Conservation (phyloP, 2,888 invertebrate species). For the Drosophila glabriapex region DNA sequence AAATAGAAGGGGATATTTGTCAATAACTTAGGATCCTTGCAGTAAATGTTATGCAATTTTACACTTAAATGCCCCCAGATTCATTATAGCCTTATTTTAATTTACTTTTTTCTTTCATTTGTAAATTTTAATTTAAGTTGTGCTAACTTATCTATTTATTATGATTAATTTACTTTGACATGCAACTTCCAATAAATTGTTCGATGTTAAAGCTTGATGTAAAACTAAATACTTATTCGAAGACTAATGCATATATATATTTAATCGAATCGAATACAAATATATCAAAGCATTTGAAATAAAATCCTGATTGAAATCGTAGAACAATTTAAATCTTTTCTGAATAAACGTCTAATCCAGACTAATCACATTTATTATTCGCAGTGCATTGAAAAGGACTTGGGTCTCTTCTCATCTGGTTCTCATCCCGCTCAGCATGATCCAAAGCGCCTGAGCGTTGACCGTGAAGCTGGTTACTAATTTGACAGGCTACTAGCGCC, state of each 20-base stretch:
- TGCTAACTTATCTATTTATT: not conserved
- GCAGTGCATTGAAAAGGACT: not conserved
- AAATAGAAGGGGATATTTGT: not conserved
- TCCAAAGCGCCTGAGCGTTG: slow-evolving; percentile 34
- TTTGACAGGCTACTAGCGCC: slow-evolving; percentile 81
- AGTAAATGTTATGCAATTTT: not conserved
- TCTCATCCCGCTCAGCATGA: slow-evolving; percentile 40
- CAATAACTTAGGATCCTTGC: not conserved
- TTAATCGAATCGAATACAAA: no score
- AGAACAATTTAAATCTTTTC: not conserved
- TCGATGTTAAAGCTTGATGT: not conserved
- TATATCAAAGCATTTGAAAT: not conserved
- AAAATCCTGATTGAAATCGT: not conserved
- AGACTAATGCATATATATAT: not conserved
- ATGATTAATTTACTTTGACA: not conserved
- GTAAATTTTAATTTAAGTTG: not conserved
- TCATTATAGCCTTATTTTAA: not conserved
- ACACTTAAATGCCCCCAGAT: not conserved
- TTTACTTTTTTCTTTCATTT: not conserved
- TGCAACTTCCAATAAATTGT: not conserved
- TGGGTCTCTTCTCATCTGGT: not conserved
- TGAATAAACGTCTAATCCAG: not conserved
- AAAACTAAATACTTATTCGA: not conserved
- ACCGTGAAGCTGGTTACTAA: slow-evolving; percentile 75
- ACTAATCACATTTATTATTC: not conserved